Conservation (phyloP, 1,140 invertebrate species). For the fruit fly (Drosophila melanogaster) region Release_6_plus_ISO1_MT NT_033779.5:21944501-21945000, state of each 20-base stretch:
- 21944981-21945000: conserved; percentile 80
- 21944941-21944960: conserved; percentile 81
- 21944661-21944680: conserved; percentile 48
- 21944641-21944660: neutral
- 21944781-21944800: conserved; percentile 40
- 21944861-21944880: conserved; percentile 44
- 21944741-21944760: conserved; percentile 55
- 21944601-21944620: neutral
- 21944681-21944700: conserved; percentile 79
- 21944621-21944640: too few species aligned
- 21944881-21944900: conserved; percentile 30
- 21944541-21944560: too few species aligned
- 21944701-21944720: conserved; percentile 36
- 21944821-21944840: conserved; percentile 45
- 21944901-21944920: conserved; percentile 49
- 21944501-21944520: too few species aligned
- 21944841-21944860: conserved; percentile 67
- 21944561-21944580: too few species aligned
- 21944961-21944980: conserved; percentile 84
- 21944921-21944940: conserved; percentile 71
- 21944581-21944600: too few species aligned
- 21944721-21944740: conserved; percentile 15
- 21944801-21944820: conserved; percentile 56
- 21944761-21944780: conserved; percentile 13
- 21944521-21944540: too few species aligned